phyloP scores from a whole-genome alignment of 2,797 vertebrate genomes.

The Pagetopsis macropterus region DNA sequence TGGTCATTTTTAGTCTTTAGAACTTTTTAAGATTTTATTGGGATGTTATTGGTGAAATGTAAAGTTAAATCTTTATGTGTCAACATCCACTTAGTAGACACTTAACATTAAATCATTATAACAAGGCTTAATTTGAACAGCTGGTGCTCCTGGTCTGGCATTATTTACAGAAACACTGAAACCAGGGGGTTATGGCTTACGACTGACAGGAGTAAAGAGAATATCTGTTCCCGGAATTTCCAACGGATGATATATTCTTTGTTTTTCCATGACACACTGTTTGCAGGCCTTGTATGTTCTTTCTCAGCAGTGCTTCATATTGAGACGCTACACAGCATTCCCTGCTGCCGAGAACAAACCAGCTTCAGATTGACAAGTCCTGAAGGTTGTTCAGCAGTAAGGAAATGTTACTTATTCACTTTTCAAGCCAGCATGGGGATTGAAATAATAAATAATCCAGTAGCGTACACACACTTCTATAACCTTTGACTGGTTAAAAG shows the following conservation, averaged over 20 bases:
- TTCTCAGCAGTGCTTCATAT: conserved; percentile 34
- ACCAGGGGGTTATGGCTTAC: not conserved
- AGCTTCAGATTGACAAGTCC: conserved; percentile 7
- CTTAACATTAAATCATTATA: not conserved
- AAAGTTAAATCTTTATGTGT: not conserved
- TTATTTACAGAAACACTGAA: not conserved
- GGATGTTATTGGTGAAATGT: not conserved
- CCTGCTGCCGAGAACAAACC: conserved; percentile 20
- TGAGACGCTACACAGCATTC: conserved; percentile 28
- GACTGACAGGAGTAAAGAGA: conserved; percentile 4
- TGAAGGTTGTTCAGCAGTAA: not conserved
- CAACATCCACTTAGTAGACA: not conserved
- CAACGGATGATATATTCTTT: conserved; percentile 38
- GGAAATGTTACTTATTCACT: conserved; percentile 20
- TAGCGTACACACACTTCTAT: not conserved
- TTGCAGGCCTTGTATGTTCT: not conserved
- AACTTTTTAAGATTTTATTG: not conserved
- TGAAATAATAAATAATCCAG: not conserved
- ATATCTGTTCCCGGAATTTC: conserved; percentile 11
- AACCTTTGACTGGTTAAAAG: not conserved
- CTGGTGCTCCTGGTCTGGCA: not conserved
- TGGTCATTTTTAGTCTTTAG: not conserved
- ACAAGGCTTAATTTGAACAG: not conserved
- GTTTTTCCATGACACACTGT: conserved; percentile 34
- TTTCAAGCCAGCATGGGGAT: not conserved